Evolutionary conservation across 2,797 vertebrate genomes (phyloP).

Genomic region (Gymnopithys bicolor): DNA sequence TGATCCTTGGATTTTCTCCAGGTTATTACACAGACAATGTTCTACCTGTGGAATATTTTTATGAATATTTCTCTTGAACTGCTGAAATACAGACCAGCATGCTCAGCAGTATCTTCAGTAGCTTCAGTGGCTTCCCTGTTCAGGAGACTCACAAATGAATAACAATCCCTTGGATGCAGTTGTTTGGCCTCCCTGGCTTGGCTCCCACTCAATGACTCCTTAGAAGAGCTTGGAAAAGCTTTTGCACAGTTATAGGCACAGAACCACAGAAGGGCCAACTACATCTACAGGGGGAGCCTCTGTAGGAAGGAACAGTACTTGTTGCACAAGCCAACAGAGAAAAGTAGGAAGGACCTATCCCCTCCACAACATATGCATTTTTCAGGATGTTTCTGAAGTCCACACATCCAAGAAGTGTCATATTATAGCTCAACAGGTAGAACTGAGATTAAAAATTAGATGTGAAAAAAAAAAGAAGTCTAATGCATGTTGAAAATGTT

Average conservation of each 20-base stretch:
- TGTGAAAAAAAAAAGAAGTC: neutral
- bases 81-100: neutral
- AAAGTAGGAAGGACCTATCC: neutral
- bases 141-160: neutral
- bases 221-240: neutral
- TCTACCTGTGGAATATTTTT: neutral
- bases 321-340: neutral
- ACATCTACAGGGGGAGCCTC: neutral
- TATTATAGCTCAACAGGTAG: neutral
- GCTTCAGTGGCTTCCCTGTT: neutral
- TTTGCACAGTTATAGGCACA: neutral
- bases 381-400: neutral
- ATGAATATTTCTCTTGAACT: neutral
- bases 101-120: neutral
- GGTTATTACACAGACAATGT: neutral
- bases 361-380: rapidly evolving
- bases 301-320: neutral
- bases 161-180: neutral
- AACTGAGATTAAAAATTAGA: neutral
- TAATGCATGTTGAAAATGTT: neutral
- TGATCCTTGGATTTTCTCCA: neutral
- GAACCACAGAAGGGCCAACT: neutral
- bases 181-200: neutral
- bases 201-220: neutral
- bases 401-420: neutral